Percentiles rank a stretch among this genome's conserved stretches.
These are phyloP conservation scores for Dryobates pubescens DNA, from an alignment of 2,797 vertebrate genomes.

Conservation along the genomic window DNA sequence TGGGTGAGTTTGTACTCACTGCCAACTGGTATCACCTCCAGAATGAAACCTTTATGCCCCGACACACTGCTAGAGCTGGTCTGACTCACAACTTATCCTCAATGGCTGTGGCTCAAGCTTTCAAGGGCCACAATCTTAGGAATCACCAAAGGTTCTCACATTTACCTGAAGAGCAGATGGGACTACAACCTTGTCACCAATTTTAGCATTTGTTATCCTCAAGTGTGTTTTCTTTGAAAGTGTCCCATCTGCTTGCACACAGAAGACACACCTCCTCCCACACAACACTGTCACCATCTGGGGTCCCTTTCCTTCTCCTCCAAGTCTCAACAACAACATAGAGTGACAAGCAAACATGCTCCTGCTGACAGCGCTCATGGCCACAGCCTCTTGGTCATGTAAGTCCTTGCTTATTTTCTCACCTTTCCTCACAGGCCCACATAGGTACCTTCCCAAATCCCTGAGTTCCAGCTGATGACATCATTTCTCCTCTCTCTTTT, in stretches of 20 bases:
- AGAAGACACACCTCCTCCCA: background rate
- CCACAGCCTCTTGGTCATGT: background rate
- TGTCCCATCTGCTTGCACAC: background rate
- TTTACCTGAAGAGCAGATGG: background rate
- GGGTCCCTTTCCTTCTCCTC: background rate
- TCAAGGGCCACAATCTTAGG: background rate
- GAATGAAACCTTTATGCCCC: background rate
- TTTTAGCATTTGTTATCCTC: background rate
- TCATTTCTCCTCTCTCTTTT: background rate
- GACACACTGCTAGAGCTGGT: background rate
- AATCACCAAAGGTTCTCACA: background rate
- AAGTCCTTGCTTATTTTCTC: background rate
- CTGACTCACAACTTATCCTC: background rate
- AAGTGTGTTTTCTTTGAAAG: background rate
- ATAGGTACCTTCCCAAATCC: background rate
- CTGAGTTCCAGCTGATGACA: background rate
- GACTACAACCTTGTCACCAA: background rate
- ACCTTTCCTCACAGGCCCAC: background rate
- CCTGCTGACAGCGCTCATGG: background rate
- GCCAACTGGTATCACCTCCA: background rate
- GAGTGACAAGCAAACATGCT: background rate
- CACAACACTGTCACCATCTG: background rate
- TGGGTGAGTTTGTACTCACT: rapidly evolving
- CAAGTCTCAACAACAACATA: background rate
- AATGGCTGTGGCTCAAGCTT: background rate